Conservation (phyloP, 30 jellyfish, hydroid and myxozoan genomes). For the Haliclystus octoradiatus region DNA sequence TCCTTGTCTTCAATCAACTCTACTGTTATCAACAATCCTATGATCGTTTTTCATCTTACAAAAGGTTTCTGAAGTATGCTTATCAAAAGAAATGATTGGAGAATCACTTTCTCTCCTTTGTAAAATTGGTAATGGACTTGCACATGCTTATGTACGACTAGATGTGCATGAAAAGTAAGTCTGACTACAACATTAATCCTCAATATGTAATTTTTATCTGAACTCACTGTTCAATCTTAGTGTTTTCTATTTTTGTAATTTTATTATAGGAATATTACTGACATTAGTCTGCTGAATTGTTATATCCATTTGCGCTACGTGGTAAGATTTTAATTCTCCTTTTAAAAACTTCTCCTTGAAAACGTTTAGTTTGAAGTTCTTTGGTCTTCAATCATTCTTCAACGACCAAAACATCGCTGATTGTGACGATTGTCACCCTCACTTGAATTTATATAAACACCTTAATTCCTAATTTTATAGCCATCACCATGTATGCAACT, state of each 20-base stretch:
- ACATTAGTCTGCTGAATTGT: slow-evolving; percentile 49
- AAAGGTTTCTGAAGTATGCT: slow-evolving; percentile 58
- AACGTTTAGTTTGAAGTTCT: too few species aligned
- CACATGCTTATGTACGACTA: slow-evolving; percentile 89
- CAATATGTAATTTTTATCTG: neutral
- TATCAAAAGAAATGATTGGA: slow-evolving; percentile 56
- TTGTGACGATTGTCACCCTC: too few species aligned
- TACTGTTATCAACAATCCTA: neutral
- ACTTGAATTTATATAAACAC: too few species aligned
- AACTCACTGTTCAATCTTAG: neutral
- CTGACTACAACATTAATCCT: neutral
- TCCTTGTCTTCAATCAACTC: neutral
- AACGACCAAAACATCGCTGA: too few species aligned
- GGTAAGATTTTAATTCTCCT: slow-evolving; percentile 38
- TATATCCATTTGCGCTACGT: slow-evolving; percentile 77
- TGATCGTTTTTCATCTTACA: too few species aligned
- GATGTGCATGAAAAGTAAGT: slow-evolving; percentile 69
- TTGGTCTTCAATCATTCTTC: too few species aligned
- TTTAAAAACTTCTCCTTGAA: too few species aligned
- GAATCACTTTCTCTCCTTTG: slow-evolving; percentile 67
- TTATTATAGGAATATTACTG: slow-evolving; percentile 49
- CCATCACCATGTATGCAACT: too few species aligned
- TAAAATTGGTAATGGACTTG: slow-evolving; percentile 87
- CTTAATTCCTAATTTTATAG: too few species aligned
- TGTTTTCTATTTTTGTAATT: neutral